Percentiles rank a stretch among this genome's conserved stretches.
Evolutionary conservation across 2,113 vertebrate genomes (phyloP).

Genomic region (Pygathrix nemaeus): DNA sequence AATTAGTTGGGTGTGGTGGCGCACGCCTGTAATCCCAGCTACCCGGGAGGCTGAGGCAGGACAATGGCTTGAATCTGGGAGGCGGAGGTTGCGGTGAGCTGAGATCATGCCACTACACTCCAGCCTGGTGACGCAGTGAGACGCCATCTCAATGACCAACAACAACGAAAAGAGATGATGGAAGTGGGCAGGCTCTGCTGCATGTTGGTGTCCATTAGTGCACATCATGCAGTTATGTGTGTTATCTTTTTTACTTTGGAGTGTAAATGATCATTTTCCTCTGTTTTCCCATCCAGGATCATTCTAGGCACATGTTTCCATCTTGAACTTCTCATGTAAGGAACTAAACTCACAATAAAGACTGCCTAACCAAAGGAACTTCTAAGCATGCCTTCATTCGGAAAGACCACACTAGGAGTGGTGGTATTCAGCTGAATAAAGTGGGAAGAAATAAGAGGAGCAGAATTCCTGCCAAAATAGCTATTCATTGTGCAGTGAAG

Average conservation of each 20-base stretch:
- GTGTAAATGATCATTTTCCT: neutral
- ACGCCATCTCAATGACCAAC: too few relatives aligned
- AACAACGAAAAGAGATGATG: too few relatives aligned
- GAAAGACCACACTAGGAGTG: fast-evolving
- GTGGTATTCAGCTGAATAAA: neutral
- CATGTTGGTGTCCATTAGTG: fast-evolving
- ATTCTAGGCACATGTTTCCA: neutral
- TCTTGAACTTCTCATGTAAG: neutral
- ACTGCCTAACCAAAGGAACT: neutral
- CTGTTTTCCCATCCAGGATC: neutral
- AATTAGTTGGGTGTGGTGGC: too few relatives aligned
- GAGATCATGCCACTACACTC: too few relatives aligned
- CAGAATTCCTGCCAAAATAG: neutral
- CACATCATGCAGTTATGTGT: fast-evolving
- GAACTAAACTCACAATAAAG: neutral
- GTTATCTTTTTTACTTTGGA: neutral
- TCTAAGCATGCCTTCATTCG: neutral
- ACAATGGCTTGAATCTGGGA: too few relatives aligned
- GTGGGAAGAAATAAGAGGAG: neutral
- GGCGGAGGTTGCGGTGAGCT: too few relatives aligned
- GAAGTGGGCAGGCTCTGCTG: fast-evolving
- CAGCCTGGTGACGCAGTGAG: too few relatives aligned
- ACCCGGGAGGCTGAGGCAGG: too few relatives aligned
- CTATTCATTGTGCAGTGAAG: neutral
- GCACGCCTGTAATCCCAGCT: too few relatives aligned